Evolutionary conservation across 2,888 invertebrate genomes (phyloP), one percentile per base, ranked within the genome.

Genomic region (Mesorhabditis spiculigera): DNA sequence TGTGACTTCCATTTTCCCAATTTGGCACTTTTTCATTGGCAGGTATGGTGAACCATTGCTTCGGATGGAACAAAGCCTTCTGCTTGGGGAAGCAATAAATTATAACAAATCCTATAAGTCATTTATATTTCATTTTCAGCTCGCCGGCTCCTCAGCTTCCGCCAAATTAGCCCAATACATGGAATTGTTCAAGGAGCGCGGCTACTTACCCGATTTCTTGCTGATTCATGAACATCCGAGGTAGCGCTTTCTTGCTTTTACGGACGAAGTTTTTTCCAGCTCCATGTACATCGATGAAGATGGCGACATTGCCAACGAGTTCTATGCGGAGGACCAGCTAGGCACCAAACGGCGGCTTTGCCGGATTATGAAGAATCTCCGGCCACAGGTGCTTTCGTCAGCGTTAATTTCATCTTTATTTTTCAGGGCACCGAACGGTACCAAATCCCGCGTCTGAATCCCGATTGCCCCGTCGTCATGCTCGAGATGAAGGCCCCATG

Each of bases 201-300:
- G 78, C 42, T 64, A 76, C 63, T 28, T 78, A 16, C 78, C 78
- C 28, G 78, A 78, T 5, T 69, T 75, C 50, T 74, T 78, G 63
- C 69, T 78, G 5, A 72, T 78, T 8, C 73, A 74, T 45, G 76
- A 78, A 65, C 66, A 72, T 5, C 71, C 68, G 63, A 78, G 78
- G 77, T 77, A 16, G 16, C 4, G 16, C 67, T 61, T 58, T 4
- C 10, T 28, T 10, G n/a, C 8, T 58, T 28, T 28, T 28, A 28
- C 28, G 28, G 28, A 28, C 28, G 28, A 28, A 28, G 28, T 28
- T 28, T 28, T 28, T 85, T 86, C 16, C 80, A 89, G 89, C 62
- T 89, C 89, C 4, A 87, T 89, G 88, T 89, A 85, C 77, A 86
- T 89, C 80, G 89, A 89, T 84, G 88, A 89, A 78, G 89, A 89